Percentiles rank a stretch among this genome's conserved stretches.
Conservation (phyloP, 2,797 vertebrate species). For the Tenualosa thibaudeaui region DNA sequence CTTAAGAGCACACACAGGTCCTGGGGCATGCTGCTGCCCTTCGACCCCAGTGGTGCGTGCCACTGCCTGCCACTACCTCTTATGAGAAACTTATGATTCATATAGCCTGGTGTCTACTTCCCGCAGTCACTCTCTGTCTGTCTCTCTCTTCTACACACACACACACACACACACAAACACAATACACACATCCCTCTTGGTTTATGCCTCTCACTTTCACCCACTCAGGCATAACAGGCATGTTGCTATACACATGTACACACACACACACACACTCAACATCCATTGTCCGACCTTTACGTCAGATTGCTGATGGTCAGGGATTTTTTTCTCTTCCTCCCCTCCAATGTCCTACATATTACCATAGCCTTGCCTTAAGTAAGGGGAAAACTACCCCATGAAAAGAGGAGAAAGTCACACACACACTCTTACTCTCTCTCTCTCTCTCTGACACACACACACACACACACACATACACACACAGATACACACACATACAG, state of each 20-base stretch:
- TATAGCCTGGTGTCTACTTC: conserved; percentile 23
- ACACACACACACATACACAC: conserved; percentile 6
- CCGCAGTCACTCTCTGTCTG: background rate
- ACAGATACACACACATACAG: conserved; percentile 10
- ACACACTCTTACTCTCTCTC: background rate
- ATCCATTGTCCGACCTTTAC: conserved; percentile 53
- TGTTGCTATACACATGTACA: conserved; percentile 31
- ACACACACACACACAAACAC: background rate
- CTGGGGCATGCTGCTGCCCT: conserved; percentile 45
- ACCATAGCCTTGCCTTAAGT: conserved; percentile 58
- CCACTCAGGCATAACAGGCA: conserved; percentile 30
- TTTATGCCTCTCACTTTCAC: conserved; percentile 8
- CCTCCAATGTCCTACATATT: conserved; percentile 56
- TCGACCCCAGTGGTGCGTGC: conserved; percentile 49
- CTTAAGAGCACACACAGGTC: conserved; percentile 44
- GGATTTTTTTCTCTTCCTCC: conserved; percentile 36
- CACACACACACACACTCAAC: conserved; percentile 9
- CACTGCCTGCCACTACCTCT: conserved; percentile 48
- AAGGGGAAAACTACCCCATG: conserved; percentile 34
- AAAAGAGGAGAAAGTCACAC: conserved; percentile 28
- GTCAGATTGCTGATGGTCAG: conserved; percentile 53
- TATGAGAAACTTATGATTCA: conserved; percentile 53
- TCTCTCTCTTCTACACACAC: background rate
- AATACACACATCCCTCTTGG: background rate
- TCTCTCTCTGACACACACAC: background rate